phyloP scores from a whole-genome alignment of 2,888 invertebrate species.

The Nemotelus nigrinus region DNA sequence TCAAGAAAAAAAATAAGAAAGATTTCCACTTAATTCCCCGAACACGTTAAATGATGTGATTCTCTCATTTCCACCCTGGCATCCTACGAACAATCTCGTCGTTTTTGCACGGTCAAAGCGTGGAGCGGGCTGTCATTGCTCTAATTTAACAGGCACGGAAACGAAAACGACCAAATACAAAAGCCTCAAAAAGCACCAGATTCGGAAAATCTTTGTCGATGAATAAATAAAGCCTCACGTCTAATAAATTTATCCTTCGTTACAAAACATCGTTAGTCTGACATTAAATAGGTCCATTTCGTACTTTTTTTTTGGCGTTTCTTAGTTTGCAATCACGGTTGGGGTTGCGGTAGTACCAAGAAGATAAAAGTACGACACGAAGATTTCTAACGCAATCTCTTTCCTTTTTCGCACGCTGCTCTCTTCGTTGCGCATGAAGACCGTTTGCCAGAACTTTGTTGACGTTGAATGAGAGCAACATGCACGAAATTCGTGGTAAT shows the following conservation, averaged over 20 bases:
- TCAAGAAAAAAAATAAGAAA: not conserved
- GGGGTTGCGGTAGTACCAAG: no score
- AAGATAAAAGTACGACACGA: conserved; percentile 2
- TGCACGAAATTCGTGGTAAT: conserved; percentile 15
- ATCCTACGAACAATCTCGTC: not conserved
- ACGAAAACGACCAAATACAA: not conserved
- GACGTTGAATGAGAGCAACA: conserved; percentile 17
- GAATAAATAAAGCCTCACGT: conserved; percentile 19
- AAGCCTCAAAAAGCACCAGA: not conserved
- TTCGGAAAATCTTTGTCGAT: conserved; percentile 5
- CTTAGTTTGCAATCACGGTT: no score
- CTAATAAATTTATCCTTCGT: conserved; percentile 24
- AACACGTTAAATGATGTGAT: not conserved
- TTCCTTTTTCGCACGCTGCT: conserved; percentile 1
- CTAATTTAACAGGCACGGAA: no score
- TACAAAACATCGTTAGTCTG: conserved; percentile 14
- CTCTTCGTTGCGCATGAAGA: not conserved
- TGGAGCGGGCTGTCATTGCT: not conserved
- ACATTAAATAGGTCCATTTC: not conserved
- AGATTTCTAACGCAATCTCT: not conserved
- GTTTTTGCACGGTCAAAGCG: not conserved
- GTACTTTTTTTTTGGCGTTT: not conserved
- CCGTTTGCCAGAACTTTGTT: not conserved
- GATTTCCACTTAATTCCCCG: conserved; percentile 4
- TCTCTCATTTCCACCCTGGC: not conserved